phyloP scores from a whole-genome alignment of 2,888 invertebrate species.

The Allygus modestus region DNA sequence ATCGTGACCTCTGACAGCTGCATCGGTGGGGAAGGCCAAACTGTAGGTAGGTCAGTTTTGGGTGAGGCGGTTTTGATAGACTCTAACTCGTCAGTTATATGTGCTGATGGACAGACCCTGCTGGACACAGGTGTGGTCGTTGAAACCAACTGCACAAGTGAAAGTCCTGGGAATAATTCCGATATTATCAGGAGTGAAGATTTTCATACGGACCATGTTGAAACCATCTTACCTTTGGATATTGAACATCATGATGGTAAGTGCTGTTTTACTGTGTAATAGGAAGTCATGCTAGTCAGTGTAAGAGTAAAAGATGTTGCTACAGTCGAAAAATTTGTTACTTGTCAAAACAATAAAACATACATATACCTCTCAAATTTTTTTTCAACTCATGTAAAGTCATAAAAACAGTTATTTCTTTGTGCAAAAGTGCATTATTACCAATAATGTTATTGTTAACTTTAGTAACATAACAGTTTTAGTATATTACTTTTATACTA shows the following conservation, averaged over 20 bases:
- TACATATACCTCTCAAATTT: too few relatives aligned
- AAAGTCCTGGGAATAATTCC: not conserved
- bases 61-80: not conserved
- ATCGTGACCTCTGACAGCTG: slow-evolving; percentile 4
- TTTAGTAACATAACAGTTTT: too few relatives aligned
- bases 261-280: not conserved
- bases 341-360: too few relatives aligned
- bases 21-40: not conserved
- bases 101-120: not conserved
- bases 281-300: too few relatives aligned
- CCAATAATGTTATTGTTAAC: too few relatives aligned
- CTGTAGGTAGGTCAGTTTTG: not conserved
- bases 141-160: not conserved
- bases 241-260: slow-evolving; percentile 57
- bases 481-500: too few relatives aligned
- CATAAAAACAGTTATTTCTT: too few relatives aligned
- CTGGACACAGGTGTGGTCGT: not conserved
- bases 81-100: not conserved
- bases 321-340: too few relatives aligned
- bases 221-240: slow-evolving; percentile 31
- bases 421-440: too few relatives aligned
- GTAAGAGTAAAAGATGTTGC: too few relatives aligned
- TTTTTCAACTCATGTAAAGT: too few relatives aligned
- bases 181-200: not conserved
- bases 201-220: slow-evolving; percentile 13